Percentiles rank a stretch among this genome's conserved stretches.
Evolutionary conservation across 2,797 vertebrate genomes (phyloP).

Genomic region (Alcedo quadribrachys): DNA sequence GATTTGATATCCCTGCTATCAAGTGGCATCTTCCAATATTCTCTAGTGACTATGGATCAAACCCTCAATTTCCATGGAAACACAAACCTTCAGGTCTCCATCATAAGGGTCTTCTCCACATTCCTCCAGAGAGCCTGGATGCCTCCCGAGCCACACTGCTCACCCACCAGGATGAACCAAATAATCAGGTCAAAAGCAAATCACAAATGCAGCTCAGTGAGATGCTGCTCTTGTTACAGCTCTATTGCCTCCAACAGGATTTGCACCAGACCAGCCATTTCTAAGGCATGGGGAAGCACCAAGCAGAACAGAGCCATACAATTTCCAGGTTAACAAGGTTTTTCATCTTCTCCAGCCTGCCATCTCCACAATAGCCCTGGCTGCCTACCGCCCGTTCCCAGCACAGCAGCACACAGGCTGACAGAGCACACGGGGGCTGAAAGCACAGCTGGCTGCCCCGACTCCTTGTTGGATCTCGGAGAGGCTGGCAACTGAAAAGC

Average conservation of each 20-base stretch:
- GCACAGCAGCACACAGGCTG: not conserved
- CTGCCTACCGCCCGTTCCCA: not conserved
- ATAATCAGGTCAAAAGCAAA: not conserved
- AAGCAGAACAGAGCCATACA: not conserved
- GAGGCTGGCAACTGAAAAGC: conserved; percentile 31
- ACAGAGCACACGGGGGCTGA: conserved; percentile 19
- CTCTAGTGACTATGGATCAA: not conserved
- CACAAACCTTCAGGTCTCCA: not conserved
- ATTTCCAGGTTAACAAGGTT: not conserved
- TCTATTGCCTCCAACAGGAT: not conserved
- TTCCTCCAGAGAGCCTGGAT: not conserved
- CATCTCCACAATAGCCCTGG: not conserved
- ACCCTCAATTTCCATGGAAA: not conserved
- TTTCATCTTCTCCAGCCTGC: not conserved
- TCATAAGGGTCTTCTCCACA: not conserved
- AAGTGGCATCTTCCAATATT: not conserved
- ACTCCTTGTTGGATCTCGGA: conserved; percentile 47
- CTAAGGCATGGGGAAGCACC: not conserved
- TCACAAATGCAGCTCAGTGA: not conserved
- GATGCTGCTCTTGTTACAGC: not conserved
- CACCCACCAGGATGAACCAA: not conserved
- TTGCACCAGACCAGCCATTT: not conserved
- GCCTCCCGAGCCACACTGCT: not conserved
- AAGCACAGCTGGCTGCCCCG: conserved; percentile 53
- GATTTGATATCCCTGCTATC: not conserved